Conservation (phyloP, 1,140 invertebrate species). For the Notospermus geniculatus region DNA sequence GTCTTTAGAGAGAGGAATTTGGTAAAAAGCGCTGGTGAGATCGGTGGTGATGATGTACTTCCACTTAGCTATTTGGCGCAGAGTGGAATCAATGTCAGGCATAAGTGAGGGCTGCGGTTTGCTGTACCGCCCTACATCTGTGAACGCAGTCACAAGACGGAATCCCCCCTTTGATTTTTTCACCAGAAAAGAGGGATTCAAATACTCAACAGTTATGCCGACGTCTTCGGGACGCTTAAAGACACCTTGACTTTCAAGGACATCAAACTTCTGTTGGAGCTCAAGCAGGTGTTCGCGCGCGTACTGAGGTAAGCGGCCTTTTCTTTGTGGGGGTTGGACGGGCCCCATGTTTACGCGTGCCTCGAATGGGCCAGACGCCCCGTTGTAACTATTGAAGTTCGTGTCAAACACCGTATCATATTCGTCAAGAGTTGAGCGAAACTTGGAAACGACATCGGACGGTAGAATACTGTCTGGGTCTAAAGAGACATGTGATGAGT, state of each 20-base stretch:
- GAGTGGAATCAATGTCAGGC: slow-evolving; percentile 24
- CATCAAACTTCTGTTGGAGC: slow-evolving; percentile 29
- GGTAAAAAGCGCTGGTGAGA: slow-evolving; percentile 26
- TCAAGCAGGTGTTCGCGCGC: slow-evolving; percentile 16
- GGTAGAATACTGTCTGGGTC: slow-evolving; percentile 26
- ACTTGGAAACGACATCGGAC: slow-evolving; percentile 12
- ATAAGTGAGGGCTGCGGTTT: no score
- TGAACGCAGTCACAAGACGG: no score
- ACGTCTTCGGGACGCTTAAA: slow-evolving; percentile 21
- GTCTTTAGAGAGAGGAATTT: slow-evolving; percentile 22
- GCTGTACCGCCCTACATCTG: slow-evolving; percentile 27
- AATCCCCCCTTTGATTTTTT: no score
- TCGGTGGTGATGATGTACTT: slow-evolving; percentile 20
- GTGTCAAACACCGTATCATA: slow-evolving; percentile 23
- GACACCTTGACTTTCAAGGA: slow-evolving; percentile 18
- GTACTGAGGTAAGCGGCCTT: slow-evolving; percentile 29
- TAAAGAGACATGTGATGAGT: no score
- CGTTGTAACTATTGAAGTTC: slow-evolving; percentile 26
- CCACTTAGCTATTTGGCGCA: slow-evolving; percentile 24
- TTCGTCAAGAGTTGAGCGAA: slow-evolving; percentile 12
- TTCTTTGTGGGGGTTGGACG: slow-evolving; percentile 26
- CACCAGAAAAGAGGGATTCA: no score
- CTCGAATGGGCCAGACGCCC: slow-evolving; percentile 22
- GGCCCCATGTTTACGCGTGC: slow-evolving; percentile 31
- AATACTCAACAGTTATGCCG: slow-evolving; percentile 18